These are phyloP conservation scores for Brachionus koreanus DNA, from an alignment of 1,140 invertebrate species.

Conservation along the genomic window DNA sequence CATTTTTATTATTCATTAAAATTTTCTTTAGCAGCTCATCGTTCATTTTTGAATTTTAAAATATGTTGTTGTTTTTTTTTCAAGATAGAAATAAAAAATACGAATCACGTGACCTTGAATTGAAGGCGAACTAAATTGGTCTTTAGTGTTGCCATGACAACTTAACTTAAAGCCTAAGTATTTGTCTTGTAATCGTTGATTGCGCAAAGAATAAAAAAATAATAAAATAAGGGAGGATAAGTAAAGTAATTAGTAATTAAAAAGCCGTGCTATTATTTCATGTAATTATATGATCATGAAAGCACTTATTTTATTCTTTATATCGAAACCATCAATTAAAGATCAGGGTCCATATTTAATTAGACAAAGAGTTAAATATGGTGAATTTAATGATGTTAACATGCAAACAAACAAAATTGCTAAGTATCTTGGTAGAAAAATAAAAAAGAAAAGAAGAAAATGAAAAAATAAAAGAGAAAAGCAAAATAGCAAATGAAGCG, in stretches of 20 bases:
- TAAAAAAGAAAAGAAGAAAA: not conserved
- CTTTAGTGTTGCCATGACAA: not conserved
- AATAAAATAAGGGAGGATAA: no score
- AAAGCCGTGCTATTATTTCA: not conserved
- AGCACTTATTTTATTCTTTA: not conserved
- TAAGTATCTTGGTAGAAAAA: not conserved
- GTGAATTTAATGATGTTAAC: slow-evolving; percentile 22
- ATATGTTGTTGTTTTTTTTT: not conserved
- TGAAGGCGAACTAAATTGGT: not conserved
- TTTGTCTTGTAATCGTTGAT: not conserved
- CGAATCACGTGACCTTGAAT: not conserved
- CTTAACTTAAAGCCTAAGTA: not conserved
- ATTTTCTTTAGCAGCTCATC: not conserved
- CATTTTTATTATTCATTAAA: not conserved
- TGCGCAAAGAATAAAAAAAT: not conserved
- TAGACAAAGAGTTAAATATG: not conserved
- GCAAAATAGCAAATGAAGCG: not conserved
- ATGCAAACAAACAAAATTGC: not conserved
- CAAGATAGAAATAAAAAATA: not conserved
- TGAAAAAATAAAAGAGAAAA: not conserved
- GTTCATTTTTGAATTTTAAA: not conserved
- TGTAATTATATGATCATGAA: not conserved
- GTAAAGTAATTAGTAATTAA: not conserved
- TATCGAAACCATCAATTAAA: not conserved
- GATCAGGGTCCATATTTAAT: not conserved